Percentiles rank a stretch among this genome's conserved stretches.
Evolutionary conservation across 2,113 vertebrate genomes (phyloP).

Genomic region (rabbit (Oryctolagus cuniculus)): mOryCun1.1 NC_091433.1:137927501-137928000

Average conservation of each 20-base stretch:
- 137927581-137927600: neutral
- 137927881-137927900: neutral
- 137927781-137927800: neutral
- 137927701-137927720: neutral
- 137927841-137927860: neutral
- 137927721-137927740: neutral
- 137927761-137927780: neutral
- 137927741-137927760: constrained; percentile 7
- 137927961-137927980: neutral
- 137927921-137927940: neutral
- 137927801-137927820: neutral
- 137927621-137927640: neutral
- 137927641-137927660: neutral
- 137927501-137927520: neutral
- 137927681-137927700: neutral
- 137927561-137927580: neutral
- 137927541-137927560: neutral
- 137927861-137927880: neutral
- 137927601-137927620: neutral
- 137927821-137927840: neutral
- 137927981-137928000: neutral
- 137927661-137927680: neutral
- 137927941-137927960: neutral
- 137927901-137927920: neutral
- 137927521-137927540: neutral